phyloP scores from a whole-genome alignment of 2,113 vertebrate genomes.

The Numenius arquata region DNA sequence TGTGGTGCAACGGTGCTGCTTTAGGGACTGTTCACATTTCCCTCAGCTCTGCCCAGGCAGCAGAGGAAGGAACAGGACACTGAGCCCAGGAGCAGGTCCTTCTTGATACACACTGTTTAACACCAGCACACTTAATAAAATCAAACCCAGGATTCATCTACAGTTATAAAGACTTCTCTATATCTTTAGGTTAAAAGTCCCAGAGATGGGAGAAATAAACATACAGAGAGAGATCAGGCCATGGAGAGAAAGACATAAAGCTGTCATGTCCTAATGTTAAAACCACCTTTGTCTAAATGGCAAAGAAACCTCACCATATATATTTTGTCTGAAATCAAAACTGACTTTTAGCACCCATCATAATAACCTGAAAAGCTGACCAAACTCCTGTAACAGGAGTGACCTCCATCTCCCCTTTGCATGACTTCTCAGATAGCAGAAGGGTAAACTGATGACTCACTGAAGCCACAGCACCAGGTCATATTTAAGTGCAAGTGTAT shows the following conservation, averaged over 20 bases:
- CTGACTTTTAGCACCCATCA: not conserved
- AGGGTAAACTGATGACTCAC: not conserved
- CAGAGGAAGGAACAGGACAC: not conserved
- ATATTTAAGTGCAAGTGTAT: not conserved
- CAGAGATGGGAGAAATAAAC: not conserved
- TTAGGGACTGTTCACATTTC: not conserved
- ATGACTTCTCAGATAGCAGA: constrained; percentile 9
- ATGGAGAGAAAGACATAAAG: not conserved
- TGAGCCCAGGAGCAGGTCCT: not conserved
- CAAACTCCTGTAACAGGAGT: not conserved
- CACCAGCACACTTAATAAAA: not conserved
- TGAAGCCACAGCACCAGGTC: not conserved
- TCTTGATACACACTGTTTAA: not conserved
- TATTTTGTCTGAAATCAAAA: constrained; percentile 12
- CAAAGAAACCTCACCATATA: not conserved
- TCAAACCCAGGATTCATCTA: not conserved
- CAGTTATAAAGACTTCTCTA: not conserved
- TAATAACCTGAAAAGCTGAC: not conserved
- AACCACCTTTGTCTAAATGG: not conserved
- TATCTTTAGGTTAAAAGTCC: not conserved
- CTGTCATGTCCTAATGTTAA: not conserved
- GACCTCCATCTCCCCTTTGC: not conserved
- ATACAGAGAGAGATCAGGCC: not conserved
- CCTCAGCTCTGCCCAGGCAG: not conserved
- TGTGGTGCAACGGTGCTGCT: not conserved